phyloP scores from a whole-genome alignment of 2,888 invertebrate genomes.

The Deroplatys truncata region DNA sequence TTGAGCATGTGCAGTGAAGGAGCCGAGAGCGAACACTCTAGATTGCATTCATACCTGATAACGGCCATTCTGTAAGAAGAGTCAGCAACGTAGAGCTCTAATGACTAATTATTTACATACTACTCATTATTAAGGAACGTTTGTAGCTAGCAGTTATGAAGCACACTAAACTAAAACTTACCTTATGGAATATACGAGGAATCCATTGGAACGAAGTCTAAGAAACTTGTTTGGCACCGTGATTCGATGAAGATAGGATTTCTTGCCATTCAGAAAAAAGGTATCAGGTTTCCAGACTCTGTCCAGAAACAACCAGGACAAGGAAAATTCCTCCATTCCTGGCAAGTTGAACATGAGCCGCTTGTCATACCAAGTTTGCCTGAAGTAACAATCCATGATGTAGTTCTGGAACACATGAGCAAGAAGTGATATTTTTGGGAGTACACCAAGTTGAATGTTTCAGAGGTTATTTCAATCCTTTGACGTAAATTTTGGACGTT shows the following conservation, averaged over 20 bases:
- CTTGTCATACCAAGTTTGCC: conserved; percentile 51
- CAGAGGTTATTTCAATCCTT: no score
- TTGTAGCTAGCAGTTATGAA: no score
- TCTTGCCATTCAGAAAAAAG: conserved; percentile 51
- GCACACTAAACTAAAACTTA: not conserved
- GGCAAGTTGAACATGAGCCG: conserved; percentile 41
- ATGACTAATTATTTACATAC: no score
- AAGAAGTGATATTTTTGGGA: not conserved
- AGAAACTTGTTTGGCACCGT: conserved; percentile 52
- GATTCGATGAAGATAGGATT: conserved; percentile 52
- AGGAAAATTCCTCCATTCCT: conserved; percentile 43
- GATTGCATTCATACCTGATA: no score
- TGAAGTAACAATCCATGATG: conserved; percentile 46
- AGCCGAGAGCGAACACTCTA: no score
- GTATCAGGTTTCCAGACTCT: conserved; percentile 58
- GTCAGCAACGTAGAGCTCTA: no score
- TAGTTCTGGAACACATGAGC: conserved; percentile 37
- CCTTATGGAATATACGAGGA: conserved; percentile 39
- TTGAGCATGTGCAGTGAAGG: no score
- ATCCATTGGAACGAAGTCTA: conserved; percentile 37
- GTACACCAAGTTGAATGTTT: no score
- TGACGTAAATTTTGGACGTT: no score
- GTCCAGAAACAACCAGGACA: conserved; percentile 53
- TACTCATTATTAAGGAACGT: no score
- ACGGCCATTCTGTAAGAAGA: no score